Evolutionary conservation across 2,113 vertebrate genomes (phyloP).

Genomic region (Corvus moneduloides): DNA sequence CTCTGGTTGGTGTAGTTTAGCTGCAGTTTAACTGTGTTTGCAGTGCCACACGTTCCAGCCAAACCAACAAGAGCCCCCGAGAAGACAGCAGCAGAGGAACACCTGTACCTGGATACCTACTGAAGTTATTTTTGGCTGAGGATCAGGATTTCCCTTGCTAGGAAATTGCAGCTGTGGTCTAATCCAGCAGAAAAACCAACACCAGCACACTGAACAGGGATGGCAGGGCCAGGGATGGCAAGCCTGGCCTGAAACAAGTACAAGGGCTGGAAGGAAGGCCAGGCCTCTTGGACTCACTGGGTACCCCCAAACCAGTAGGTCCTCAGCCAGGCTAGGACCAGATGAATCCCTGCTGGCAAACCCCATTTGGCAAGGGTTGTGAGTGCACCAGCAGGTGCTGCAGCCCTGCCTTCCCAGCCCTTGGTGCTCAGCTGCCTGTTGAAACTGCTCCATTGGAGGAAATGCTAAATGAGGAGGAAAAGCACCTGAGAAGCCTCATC

Average conservation of each 20-base stretch:
- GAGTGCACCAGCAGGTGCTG: neutral
- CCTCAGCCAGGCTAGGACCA: neutral
- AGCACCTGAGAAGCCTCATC: neutral
- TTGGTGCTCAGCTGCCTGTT: neutral
- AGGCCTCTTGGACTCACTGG: neutral
- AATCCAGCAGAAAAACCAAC: neutral
- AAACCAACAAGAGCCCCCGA: neutral
- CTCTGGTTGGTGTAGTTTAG: neutral
- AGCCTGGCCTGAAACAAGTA: accelerated
- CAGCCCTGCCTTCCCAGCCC: neutral
- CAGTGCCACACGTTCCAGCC: neutral
- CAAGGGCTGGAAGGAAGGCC: neutral
- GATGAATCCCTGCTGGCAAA: neutral
- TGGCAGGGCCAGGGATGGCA: neutral
- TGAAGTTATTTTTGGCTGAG: neutral
- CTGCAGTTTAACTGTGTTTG: neutral
- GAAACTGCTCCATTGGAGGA: neutral
- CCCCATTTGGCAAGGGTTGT: neutral
- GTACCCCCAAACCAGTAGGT: neutral
- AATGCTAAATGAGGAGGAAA: neutral
- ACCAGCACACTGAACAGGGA: neutral
- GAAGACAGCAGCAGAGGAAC: neutral
- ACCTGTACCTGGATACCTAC: neutral
- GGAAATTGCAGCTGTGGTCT: neutral
- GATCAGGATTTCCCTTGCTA: neutral